phyloP scores from a whole-genome alignment of 2,888 invertebrate species.

The Euproctis similis region DNA sequence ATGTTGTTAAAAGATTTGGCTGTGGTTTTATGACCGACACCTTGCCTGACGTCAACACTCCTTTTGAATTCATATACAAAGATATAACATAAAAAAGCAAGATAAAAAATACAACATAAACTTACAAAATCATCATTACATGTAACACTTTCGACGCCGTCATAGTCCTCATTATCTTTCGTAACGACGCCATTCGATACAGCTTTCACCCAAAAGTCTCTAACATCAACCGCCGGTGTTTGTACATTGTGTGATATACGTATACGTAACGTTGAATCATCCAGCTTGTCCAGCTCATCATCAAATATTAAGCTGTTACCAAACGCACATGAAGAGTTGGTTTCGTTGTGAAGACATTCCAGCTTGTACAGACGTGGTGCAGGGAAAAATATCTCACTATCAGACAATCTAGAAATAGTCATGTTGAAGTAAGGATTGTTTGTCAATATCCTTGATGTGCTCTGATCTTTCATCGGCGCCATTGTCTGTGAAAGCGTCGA shows the following conservation, averaged over 20 bases:
- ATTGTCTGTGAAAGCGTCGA: constrained; percentile 36
- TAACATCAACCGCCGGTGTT: constrained; percentile 35
- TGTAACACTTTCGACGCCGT: constrained; percentile 39
- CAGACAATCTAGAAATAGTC: constrained; percentile 73
- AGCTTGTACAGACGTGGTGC: constrained; percentile 69
- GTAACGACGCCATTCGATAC: constrained; percentile 36
- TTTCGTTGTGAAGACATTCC: constrained; percentile 44
- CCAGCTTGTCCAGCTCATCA: constrained; percentile 36
- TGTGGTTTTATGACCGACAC: too few relatives aligned
- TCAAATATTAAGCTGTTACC: constrained; percentile 44
- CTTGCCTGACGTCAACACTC: too few relatives aligned
- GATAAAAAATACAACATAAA: constrained; percentile 2
- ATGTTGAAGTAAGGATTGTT: constrained; percentile 76
- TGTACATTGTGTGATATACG: constrained; percentile 49
- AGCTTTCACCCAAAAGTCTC: constrained; percentile 50
- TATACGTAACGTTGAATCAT: constrained; percentile 36
- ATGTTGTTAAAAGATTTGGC: too few relatives aligned
- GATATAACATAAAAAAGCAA: too few relatives aligned
- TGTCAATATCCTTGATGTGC: constrained; percentile 68
- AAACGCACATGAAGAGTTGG: constrained; percentile 53
- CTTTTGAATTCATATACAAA: too few relatives aligned
- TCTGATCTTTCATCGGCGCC: constrained; percentile 61
- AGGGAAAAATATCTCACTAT: constrained; percentile 77
- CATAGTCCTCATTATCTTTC: constrained; percentile 38
- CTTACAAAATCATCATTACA: constrained; percentile 50